A percentile compares a stretch with the other conserved stretches of the same genome.
These are phyloP conservation scores for Eulemur rubriventer DNA, from an alignment of 2,797 vertebrate species.

Conservation along the genomic window DNA sequence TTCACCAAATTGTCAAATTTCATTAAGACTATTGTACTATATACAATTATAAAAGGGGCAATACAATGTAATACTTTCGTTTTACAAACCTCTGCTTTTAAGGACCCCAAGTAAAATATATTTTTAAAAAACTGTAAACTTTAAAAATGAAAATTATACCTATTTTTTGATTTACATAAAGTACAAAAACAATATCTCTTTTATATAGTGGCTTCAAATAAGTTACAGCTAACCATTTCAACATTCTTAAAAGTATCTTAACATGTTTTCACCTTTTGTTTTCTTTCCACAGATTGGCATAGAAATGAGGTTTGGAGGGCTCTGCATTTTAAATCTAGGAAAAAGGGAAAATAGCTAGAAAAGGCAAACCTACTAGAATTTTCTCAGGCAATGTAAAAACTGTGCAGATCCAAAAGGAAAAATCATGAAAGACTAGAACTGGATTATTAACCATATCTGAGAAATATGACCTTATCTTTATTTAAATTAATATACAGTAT, in stretches of 20 bases:
- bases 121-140: not conserved
- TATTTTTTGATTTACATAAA: constrained; percentile 16
- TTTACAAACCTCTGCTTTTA: not conserved
- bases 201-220: not conserved
- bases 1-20: constrained; percentile 16
- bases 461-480: not conserved
- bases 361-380: not conserved
- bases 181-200: not conserved
- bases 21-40: not conserved
- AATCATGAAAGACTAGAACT: not conserved
- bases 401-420: not conserved
- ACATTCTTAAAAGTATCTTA: not conserved
- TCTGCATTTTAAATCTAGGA: not conserved
- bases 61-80: not conserved
- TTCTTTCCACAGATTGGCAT: not conserved
- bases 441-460: not conserved
- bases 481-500: not conserved
- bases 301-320: not conserved
- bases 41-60: not conserved
- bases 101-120: not conserved
- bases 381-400: not conserved
- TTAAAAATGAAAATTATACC: not conserved
- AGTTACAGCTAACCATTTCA: constrained; percentile 17
- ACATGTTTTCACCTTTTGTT: constrained; percentile 41
- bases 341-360: not conserved